These are phyloP conservation scores for Minunthozetes semirufus DNA, from an alignment of 2,888 invertebrate species.

Conservation along the genomic window DNA sequence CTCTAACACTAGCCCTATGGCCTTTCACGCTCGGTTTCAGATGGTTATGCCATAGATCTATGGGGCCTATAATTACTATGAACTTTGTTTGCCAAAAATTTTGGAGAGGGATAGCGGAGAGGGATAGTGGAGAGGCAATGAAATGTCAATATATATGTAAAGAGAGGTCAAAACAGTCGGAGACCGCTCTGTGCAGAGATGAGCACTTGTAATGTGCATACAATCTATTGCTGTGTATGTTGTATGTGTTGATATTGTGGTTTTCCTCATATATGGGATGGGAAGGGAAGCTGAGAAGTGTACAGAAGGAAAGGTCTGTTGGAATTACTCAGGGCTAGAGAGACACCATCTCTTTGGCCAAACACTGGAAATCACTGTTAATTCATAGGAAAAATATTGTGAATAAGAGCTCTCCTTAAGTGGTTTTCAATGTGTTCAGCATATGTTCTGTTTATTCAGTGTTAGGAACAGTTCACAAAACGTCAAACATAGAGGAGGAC, in stretches of 20 bases:
- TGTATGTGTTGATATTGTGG: too few species aligned
- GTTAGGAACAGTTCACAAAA: neutral
- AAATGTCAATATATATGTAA: slow-evolving; percentile 25
- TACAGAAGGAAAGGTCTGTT: neutral
- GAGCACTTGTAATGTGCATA: neutral
- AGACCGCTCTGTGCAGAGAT: neutral
- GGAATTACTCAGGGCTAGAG: neutral
- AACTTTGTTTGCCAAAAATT: neutral
- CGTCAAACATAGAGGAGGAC: neutral
- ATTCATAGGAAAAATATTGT: slow-evolving; percentile 16
- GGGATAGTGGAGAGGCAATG: neutral
- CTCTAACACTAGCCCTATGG: slow-evolving; percentile 7
- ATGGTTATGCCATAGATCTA: slow-evolving; percentile 23
- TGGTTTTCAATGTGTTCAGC: slow-evolving; percentile 25
- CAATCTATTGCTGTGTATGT: too few species aligned
- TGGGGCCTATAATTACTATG: slow-evolving; percentile 21
- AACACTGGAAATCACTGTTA: neutral
- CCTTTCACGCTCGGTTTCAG: slow-evolving; percentile 21
- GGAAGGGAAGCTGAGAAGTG: slow-evolving; percentile 6
- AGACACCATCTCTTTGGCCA: neutral
- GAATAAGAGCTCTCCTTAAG: neutral
- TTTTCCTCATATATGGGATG: neutral
- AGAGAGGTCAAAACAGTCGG: slow-evolving; percentile 24
- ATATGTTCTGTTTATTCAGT: slow-evolving; percentile 17
- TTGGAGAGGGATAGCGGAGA: neutral